These are phyloP conservation scores for Ceratosolen fusciceps DNA, from an alignment of 1,140 invertebrate species.

Conservation along the genomic window DNA sequence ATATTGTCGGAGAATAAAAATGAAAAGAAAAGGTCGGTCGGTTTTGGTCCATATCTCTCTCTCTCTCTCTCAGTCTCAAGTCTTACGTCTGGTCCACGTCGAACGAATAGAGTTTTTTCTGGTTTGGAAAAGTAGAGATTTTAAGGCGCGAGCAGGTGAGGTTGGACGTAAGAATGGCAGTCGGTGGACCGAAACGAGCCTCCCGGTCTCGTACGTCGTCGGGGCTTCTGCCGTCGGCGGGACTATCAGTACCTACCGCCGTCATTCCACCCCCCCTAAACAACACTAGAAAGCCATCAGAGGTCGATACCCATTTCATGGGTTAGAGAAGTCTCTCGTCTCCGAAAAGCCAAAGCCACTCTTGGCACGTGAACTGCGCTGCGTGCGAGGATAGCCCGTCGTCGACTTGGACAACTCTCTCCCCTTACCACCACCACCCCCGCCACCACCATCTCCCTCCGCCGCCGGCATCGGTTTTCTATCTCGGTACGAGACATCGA, in stretches of 20 bases:
- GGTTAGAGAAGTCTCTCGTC: constrained; percentile 45
- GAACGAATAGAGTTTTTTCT: background rate
- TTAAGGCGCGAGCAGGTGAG: constrained; percentile 56
- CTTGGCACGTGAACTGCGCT: no score
- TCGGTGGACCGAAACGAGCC: constrained; percentile 51
- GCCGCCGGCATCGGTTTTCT: constrained; percentile 28
- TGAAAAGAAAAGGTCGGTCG: no score
- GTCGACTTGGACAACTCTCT: constrained; percentile 30
- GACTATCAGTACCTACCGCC: constrained; percentile 47
- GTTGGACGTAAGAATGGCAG: constrained; percentile 47
- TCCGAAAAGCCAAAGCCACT: constrained; percentile 41
- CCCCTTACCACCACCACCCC: background rate
- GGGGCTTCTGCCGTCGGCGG: constrained; percentile 20
- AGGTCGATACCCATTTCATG: constrained; percentile 49
- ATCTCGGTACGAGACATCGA: constrained; percentile 11
- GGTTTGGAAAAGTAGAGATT: constrained; percentile 36
- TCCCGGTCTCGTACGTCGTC: constrained; percentile 41
- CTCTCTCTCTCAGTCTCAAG: no score
- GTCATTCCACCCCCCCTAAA: constrained; percentile 53
- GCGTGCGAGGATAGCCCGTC: constrained; percentile 27
- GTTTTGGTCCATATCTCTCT: no score
- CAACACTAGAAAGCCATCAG: constrained; percentile 62
- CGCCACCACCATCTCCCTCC: constrained; percentile 12
- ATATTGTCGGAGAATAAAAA: no score
- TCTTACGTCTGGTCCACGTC: no score